phyloP scores from a whole-genome alignment of 2,113 vertebrate species.

The Circaetus gallicus region DNA sequence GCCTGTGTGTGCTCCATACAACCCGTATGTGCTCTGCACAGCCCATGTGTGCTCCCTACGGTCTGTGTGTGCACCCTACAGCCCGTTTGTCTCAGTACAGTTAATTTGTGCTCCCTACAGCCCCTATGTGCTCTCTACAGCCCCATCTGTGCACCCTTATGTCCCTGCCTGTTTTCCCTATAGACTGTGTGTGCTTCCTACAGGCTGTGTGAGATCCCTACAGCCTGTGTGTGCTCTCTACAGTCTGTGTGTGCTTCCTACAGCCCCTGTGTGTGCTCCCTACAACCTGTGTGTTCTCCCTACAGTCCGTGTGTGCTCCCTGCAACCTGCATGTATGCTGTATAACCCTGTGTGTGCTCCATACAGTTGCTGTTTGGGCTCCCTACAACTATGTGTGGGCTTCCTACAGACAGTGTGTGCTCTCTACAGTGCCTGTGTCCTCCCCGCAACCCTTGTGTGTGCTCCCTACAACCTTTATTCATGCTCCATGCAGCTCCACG shows the following conservation, averaged over 20 bases:
- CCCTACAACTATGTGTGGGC: background rate
- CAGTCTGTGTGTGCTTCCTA: no score
- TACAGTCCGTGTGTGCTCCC: no score
- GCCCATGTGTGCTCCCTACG: background rate
- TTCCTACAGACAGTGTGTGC: background rate
- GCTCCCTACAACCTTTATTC: no score
- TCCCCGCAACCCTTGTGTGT: background rate
- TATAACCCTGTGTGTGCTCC: background rate
- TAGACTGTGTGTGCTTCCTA: background rate
- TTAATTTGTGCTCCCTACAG: background rate
- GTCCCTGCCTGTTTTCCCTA: background rate
- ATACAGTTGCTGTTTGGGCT: background rate
- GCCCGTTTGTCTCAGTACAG: background rate
- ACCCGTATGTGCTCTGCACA: background rate
- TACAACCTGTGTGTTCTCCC: background rate
- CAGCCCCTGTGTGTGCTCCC: background rate
- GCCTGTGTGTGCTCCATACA: background rate
- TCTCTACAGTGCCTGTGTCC: background rate
- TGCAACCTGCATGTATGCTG: background rate
- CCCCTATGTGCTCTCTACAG: background rate
- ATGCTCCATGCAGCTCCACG: no score
- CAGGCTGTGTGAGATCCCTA: background rate
- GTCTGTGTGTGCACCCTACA: background rate
- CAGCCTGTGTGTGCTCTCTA: background rate
- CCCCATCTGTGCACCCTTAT: background rate